These are phyloP conservation scores for Crematogaster levior DNA, from an alignment of 2,888 invertebrate species.

Conservation along the genomic window DNA sequence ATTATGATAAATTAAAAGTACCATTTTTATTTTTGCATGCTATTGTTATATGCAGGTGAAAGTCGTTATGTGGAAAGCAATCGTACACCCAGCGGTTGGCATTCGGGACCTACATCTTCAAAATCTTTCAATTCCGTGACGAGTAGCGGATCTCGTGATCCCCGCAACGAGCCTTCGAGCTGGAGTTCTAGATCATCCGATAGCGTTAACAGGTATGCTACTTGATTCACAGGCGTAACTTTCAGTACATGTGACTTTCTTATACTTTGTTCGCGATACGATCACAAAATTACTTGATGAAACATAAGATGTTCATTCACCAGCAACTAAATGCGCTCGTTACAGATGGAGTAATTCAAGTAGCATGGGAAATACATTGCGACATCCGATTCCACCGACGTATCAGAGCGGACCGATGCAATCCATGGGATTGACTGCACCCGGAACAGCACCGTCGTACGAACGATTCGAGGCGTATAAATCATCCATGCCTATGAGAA, in stretches of 20 bases:
- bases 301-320: neutral
- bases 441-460: conserved; percentile 82
- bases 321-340: neutral
- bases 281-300: neutral
- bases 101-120: conserved; percentile 82
- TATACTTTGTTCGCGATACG: neutral
- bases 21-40: neutral
- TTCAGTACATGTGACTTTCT: neutral
- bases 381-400: conserved; percentile 83
- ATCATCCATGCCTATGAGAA: conserved; percentile 83
- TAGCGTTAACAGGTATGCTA: conserved; percentile 81
- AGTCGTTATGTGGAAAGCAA: conserved; percentile 83
- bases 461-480: conserved; percentile 84
- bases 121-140: conserved; percentile 83
- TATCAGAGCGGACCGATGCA: conserved; percentile 84
- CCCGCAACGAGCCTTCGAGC: conserved; percentile 81
- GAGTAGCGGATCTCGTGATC: conserved; percentile 81
- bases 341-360: conserved; percentile 83
- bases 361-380: conserved; percentile 82
- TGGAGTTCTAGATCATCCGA: conserved; percentile 84
- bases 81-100: conserved; percentile 83
- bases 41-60: conserved; percentile 78
- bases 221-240: neutral
- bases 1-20: neutral
- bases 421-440: conserved; percentile 82